Base-by-base conservation (phyloP, 2,113 vertebrate genomes). In the Tylochromis polylepis region DNA sequence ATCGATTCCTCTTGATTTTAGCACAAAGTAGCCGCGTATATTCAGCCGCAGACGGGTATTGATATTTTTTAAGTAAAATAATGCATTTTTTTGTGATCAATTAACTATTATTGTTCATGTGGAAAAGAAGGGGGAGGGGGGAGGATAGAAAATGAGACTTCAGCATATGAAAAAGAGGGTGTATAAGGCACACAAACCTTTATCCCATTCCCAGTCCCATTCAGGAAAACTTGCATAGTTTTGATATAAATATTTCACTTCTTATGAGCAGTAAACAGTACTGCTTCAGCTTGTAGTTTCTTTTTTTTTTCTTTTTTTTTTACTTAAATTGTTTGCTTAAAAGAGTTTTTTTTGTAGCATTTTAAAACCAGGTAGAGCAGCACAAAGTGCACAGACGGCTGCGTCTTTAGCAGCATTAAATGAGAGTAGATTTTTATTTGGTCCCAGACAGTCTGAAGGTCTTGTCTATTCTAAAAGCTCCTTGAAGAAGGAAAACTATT, bases 381-480 rank as follows among this genome's bases (percentile, higher is more conserved):
- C 43, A 86, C 51, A 59, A 72, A 81, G 55, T 80, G 67, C 82
- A 27, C 7, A 6, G 53, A 70, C 43, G 8, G 41, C 24, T n/a
- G 24, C 27, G 31, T 77, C 70, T 83, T 16, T 62, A 62, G 24
- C 46, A 84, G 27, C 81, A 82, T 86, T 20, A 92, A 90, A 86
- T 53, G 20, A 88, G 82, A 85, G 89, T 78, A 87, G 81, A 82
- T 92, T 84, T 90, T 84, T 51, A 87, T 90, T 91, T 86, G 84
- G 89, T 89, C 82, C 87, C 88, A 91, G 85, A 85, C 87, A 77
- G 89, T 92, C 88, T 94, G 87, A 92, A 90, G 90, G 89, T 90
- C 90, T 90, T 72, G 57, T 89, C 80, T 72, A 18, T 83, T 87
- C 56, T 57, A 82, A 93, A 88, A 91, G 87, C 83, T 90, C 81